These are phyloP conservation scores for Hirudinaria manillensis DNA, from an alignment of 2,888 invertebrate species.

Conservation along the genomic window DNA sequence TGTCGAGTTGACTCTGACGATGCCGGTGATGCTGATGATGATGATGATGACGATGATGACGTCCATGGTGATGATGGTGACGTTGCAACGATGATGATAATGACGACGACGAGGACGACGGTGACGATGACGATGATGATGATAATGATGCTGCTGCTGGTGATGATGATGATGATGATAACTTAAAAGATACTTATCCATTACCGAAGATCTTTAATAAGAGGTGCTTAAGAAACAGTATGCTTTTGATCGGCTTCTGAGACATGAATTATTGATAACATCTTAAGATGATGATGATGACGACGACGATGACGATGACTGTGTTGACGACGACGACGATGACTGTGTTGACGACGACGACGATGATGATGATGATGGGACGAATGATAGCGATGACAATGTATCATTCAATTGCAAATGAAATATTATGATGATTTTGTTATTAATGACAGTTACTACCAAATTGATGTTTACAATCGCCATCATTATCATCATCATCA, in stretches of 20 bases:
- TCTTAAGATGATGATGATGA: too few species aligned
- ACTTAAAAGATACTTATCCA: too few species aligned
- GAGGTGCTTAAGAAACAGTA: too few species aligned
- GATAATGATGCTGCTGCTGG: not conserved
- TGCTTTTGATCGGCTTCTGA: too few species aligned
- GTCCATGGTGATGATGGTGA: not conserved
- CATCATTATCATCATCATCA: conserved; percentile 8
- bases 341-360: too few species aligned
- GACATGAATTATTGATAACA: too few species aligned
- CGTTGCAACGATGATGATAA: not conserved
- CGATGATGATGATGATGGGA: too few species aligned
- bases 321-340: too few species aligned
- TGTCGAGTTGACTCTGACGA: not conserved
- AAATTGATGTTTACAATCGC: not conserved
- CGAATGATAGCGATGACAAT: too few species aligned
- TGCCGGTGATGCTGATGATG: conserved; percentile 45
- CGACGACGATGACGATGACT: too few species aligned
- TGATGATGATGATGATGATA: not conserved
- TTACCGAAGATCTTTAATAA: too few species aligned
- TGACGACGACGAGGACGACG: not conserved
- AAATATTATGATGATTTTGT: not conserved
- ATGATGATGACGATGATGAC: conserved; percentile 41
- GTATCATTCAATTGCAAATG: too few species aligned
- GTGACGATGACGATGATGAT: not conserved
- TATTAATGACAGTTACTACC: not conserved